Base-by-base conservation (phyloP, 2,797 vertebrate species). In the Pipistrellus nathusii region DNA sequence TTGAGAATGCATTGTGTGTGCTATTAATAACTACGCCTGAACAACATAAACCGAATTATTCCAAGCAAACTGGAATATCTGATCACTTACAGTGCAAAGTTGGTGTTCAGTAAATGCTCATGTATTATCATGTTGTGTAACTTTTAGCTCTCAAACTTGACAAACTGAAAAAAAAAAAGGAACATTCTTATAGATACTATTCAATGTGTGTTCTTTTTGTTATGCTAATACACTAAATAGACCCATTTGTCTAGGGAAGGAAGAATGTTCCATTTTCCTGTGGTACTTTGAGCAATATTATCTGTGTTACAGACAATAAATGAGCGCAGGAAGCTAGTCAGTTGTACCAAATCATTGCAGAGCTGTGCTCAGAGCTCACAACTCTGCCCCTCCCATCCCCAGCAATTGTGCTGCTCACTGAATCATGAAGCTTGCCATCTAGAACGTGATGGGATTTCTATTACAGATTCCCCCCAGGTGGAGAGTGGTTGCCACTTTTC, bases 341-440 rank as follows among this genome's bases (percentile, higher is more conserved):
- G 3, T 13, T 62, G 69, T 27, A 27, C 35, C 44, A 85, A 90
- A 83, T 80, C 46, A 59, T 46, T n/a, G 14, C 41, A 64, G n/a
- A 82, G 57, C 75, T 85, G 53, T 84, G 38, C 78, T 88, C 69
- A 89, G 82, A 92, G 69, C 55, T 80, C 62, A 85, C 85, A 77
- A 32, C n/a, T 38, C 81, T 48, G 72, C 21, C 14, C n/a, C 23
- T 6, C 6, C 25, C 30, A n/a, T 51, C 17, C 13, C 21, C 11
- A 64, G 44, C 41, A 62, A 27, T n/a, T 46, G 10, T 23, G 8
- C 13, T 66, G 35, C 15, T 75, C 53, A 69, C 8, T 62, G 85
- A 89, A 89, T 30, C 71, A 35, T 0, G 30, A 88, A 55, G 62
- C 69, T 76, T 53, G 13, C 23, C 44, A 85, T 85, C 62, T 87